Evolutionary conservation across 2,797 vertebrate genomes (phyloP), one percentile per base, ranked within the genome.

Genomic region (Amphiprion clarkii): DNA sequence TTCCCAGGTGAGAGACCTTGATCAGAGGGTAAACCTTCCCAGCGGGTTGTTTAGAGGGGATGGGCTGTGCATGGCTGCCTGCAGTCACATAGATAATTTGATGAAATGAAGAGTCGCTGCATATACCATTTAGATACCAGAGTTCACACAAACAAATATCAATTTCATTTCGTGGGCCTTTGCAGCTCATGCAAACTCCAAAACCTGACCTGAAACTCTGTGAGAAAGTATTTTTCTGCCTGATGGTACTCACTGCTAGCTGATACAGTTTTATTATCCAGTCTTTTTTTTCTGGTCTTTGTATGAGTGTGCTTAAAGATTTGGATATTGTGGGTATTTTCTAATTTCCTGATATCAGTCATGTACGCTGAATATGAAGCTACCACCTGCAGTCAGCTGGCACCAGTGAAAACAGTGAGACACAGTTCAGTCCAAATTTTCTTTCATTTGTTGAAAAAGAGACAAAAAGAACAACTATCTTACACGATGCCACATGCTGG

Each of bases 1-100:
- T 74, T 82, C 78, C 81, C 79, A 89, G 92, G 85, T 89, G 85
- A 89, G 83, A 75, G 90, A 92, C 92, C 93, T 94, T 93, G 88
- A 92, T 89, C 82, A 68, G 85, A 90, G 91, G 91, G 84, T 88
- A 84, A 81, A 78, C 71, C 63, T 66, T 55, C 57, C 73, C 48
- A 27, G n/a, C 2, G 27, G 79, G 54, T 67, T 67, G 68, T 73
- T 87, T 76, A 23, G 66, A 60, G 44, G 65, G 67, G 71, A 74
- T 54, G 61, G 69, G 70, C 44, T 1, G 16, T 73, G 79, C 74
- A 68, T 61, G 68, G 75, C 33, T 79, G 69, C 76, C 81, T 84
- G 67, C 76, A 78, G 72, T 65, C 72, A 46, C 54, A 73, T 49
- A 23, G 59, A 85, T 82, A 52, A 80, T 80, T 70, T 82, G 27